Percentiles rank a stretch among this genome's conserved stretches.
phyloP scores from a whole-genome alignment of 1,140 invertebrate species.

The Drosophila arawakana region DNA sequence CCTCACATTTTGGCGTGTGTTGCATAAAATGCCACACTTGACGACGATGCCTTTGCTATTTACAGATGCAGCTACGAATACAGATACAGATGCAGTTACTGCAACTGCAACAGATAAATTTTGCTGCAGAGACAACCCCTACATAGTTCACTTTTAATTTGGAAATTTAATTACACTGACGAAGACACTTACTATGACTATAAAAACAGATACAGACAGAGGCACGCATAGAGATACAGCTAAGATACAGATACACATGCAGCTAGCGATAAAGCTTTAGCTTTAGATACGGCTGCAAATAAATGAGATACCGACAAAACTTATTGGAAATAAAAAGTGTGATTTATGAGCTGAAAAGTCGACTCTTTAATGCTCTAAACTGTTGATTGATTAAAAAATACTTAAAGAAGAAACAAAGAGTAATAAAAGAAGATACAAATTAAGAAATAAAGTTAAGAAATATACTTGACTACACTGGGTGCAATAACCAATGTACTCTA shows the following conservation, averaged over 20 bases:
- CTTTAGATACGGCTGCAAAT: not conserved
- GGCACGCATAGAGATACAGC: not conserved
- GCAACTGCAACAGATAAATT: no score
- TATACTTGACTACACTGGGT: not conserved
- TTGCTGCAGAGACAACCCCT: conserved; percentile 64
- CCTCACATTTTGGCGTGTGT: conserved; percentile 73
- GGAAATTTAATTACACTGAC: conserved; percentile 65
- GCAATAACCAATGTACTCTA: not conserved
- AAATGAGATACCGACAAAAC: conserved; percentile 3
- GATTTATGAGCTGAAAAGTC: not conserved
- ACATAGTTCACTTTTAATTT: conserved; percentile 73
- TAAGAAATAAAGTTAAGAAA: not conserved
- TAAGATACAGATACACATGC: not conserved
- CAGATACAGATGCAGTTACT: no score
- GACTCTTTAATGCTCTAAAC: not conserved
- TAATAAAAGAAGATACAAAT: no score
- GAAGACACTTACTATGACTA: not conserved
- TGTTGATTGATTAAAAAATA: not conserved
- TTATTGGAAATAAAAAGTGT: not conserved
- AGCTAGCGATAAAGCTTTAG: not conserved
- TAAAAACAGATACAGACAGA: not conserved
- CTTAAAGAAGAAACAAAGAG: no score
- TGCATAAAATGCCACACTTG: conserved; percentile 75
- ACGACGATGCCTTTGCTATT: conserved; percentile 54
- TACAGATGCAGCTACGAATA: conserved; percentile 21